phyloP scores from a whole-genome alignment of 2,888 invertebrate genomes.

The Phortica okadai region DNA sequence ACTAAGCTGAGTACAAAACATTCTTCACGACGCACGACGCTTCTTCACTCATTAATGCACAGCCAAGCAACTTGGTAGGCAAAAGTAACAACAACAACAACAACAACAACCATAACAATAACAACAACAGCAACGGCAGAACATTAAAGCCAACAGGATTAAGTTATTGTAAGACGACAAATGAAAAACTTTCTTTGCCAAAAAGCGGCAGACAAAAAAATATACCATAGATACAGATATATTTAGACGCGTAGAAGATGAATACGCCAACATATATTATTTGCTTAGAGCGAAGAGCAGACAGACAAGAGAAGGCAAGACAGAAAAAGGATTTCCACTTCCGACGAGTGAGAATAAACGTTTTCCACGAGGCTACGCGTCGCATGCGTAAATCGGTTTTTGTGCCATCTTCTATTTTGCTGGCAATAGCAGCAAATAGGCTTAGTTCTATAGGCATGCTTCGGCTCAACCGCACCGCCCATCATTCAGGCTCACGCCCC shows the following conservation, averaged over 20 bases:
- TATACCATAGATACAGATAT: neutral
- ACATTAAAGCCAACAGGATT: conserved; percentile 33
- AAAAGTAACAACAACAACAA: no score
- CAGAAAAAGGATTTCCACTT: conserved; percentile 36
- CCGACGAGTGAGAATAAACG: neutral
- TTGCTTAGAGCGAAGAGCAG: neutral
- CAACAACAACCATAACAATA: no score
- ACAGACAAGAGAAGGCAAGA: conserved; percentile 1
- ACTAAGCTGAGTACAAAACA: conserved; percentile 56
- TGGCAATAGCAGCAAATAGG: conserved; percentile 43
- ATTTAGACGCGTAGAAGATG: conserved; percentile 11
- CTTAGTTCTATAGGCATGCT: conserved; percentile 45
- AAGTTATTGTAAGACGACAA: conserved; percentile 24
- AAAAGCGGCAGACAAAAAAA: neutral
- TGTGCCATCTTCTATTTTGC: neutral
- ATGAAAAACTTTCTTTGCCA: neutral
- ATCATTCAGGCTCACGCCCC: no score
- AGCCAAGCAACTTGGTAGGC: neutral
- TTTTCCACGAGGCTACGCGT: conserved; percentile 64
- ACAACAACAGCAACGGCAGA: neutral
- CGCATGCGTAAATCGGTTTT: conserved; percentile 51
- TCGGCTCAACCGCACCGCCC: neutral
- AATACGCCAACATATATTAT: conserved; percentile 17
- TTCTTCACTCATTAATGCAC: conserved; percentile 11
- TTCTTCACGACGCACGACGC: neutral